Evolutionary conservation across 1,140 invertebrate species (phyloP).

Genomic region (Ooceraea biroi): DNA sequence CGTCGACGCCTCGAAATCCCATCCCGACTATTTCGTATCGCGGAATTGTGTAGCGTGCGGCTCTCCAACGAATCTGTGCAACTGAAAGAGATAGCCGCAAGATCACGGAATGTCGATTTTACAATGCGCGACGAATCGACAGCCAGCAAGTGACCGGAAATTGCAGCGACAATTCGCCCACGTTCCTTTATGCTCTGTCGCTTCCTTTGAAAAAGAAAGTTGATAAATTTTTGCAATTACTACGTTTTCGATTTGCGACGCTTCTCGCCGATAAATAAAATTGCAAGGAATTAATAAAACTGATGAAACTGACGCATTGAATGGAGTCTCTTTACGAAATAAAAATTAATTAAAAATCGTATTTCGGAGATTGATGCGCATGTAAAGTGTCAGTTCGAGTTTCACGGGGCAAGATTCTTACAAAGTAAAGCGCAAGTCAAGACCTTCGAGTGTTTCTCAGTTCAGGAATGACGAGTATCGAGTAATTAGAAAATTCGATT

Average conservation of each 20-base stretch:
- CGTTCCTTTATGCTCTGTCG: background rate
- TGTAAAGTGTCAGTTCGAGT: background rate
- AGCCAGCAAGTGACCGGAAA: slow-evolving; percentile 20
- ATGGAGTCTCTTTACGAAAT: slow-evolving; percentile 15
- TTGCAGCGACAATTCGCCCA: slow-evolving; percentile 20
- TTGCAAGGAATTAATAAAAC: background rate
- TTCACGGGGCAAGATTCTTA: slow-evolving; percentile 3
- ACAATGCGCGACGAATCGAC: slow-evolving; percentile 40
- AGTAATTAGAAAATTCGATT: slow-evolving; percentile 44
- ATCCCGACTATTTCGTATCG: slow-evolving; percentile 55
- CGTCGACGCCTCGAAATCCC: slow-evolving; percentile 50
- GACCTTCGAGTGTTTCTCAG: slow-evolving; percentile 28
- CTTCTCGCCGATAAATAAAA: background rate
- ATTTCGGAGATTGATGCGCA: background rate
- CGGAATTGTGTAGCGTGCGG: slow-evolving; percentile 29
- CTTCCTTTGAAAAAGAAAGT: background rate
- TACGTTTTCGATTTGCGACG: background rate
- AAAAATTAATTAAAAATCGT: slow-evolving; percentile 34
- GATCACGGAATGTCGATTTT: slow-evolving; percentile 37
- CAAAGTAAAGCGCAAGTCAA: slow-evolving; percentile 26
- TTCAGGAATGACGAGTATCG: slow-evolving; percentile 19
- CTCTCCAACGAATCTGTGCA: slow-evolving; percentile 41
- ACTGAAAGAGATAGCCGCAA: slow-evolving; percentile 52
- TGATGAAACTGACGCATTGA: too few species aligned
- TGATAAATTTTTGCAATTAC: background rate